Evolutionary conservation across 1,140 invertebrate species (phyloP), one percentile per base, ranked within the genome.

Genomic region (Brachionus manjavacas): DNA sequence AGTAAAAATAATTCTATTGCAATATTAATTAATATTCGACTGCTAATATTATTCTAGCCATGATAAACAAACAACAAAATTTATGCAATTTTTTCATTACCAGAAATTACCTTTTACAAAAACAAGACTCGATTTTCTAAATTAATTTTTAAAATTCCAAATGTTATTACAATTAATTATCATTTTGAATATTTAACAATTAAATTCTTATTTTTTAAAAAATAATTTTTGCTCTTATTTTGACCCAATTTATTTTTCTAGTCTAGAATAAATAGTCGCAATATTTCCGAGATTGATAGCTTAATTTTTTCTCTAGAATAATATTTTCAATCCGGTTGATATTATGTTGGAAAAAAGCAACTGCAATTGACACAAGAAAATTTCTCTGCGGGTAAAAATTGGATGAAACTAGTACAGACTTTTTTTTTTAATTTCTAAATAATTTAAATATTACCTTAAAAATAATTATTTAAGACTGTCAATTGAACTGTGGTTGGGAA

Each of bases 1-100:
- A 35, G 31, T 35, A 25, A 60, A 60, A 60, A 23, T 60, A 20
- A 20, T 60, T 60, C 16, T 60, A 23, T 60, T 60, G 52, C 52
- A 60, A 60, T 60, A 60, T 60, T 60, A 60, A 60, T 60, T 60
- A 60, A 9, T 60, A 60, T 60, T 60, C 52, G 52, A 60, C 16
- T 60, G 52, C 52, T 60, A 60, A 60, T 60, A 60, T 60, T 60
- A 60, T 60, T 60, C 52, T 60, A 60, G 52, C 52, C 20, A 60
- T 60, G 52, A 60, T 60, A 60, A 60, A 60, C 52, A 60, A 60
- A 60, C 52, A 60, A 60, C 31, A 60, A 60, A 60, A 60, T 60
- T 60, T 23, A 60, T 60, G 52, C n/a, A 60, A 60, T 60, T 46
- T 46, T 12, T 46, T 46, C 43, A 46, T 46, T 60, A 60, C 52